Percentiles rank a stretch among this genome's conserved stretches.
These are phyloP conservation scores for Hybognathus amarus DNA, from an alignment of 2,797 vertebrate species.

Conservation along the genomic window DNA sequence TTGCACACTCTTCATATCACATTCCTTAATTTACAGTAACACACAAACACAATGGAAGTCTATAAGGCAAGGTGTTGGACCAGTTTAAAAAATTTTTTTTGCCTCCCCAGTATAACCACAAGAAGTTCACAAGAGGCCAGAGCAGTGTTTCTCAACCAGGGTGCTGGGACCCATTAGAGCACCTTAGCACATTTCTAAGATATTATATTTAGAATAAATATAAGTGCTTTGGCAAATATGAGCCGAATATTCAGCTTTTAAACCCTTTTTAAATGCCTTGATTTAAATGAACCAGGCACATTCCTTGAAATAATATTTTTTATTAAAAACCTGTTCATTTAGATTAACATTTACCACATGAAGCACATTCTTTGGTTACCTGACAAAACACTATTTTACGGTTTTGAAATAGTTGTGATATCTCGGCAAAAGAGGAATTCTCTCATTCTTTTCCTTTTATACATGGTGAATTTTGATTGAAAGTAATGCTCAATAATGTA, in stretches of 20 bases:
- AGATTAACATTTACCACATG: neutral
- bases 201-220: neutral
- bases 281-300: neutral
- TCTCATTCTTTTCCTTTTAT: neutral
- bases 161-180: no score
- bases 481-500: neutral
- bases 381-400: conserved; percentile 6
- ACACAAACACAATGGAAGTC: no score
- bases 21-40: no score
- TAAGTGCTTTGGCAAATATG: neutral
- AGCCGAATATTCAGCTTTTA: neutral
- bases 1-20: no score
- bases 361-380: neutral
- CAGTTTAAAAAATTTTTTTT: neutral
- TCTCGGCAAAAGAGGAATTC: neutral
- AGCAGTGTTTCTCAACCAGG: no score
- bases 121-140: no score
- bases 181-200: no score
- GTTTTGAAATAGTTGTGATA: neutral
- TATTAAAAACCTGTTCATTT: conserved; percentile 7
- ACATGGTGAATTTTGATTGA: conserved; percentile 6
- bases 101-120: no score
- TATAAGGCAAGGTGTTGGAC: neutral
- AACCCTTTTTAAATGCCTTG: neutral
- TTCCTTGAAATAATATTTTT: conserved; percentile 17